Evolutionary conservation across 2,888 invertebrate genomes (phyloP), one percentile per base, ranked within the genome.

Genomic region (Caenorhabditis sp.): DNA sequence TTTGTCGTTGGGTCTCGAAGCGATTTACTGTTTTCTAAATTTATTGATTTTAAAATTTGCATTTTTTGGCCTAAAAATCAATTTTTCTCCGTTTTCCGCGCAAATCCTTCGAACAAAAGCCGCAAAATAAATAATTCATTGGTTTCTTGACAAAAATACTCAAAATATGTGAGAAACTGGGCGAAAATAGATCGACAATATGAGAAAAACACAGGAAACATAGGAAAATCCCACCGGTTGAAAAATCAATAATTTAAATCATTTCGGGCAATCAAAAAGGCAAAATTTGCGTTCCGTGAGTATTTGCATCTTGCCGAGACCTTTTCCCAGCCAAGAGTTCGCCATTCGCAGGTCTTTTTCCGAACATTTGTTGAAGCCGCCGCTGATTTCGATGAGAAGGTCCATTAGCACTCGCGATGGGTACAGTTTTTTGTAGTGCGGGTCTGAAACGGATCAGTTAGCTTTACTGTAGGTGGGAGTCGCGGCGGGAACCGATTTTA

Each of bases 281-380:
- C 5, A 6, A 9, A 32, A 32, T 6, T 9, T 4, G 32, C 32
- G 32, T 6, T 32, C 32, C 4, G 32, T 32, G 32, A 71, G 22
- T 1, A 44, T 28, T 22, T 62, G 71, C 53, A 71, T 71, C 40
- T 71, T 71, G 1, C 53, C 61, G 40, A 71, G 62, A 9, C 60
- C 55, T 15, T 71, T 71, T 9, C 62, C 71, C 28, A 71, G 18
- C 71, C 71, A 71, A n/a, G 71, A 71, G 44, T 71, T 71, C 13
- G 62, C 71, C 71, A 71, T 71, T 53, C 62, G 53, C 8, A 71
- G 44, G 26, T 71, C 71, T 8, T 53, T 8, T 13, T 55, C 28
- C 22, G 62, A 40, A 1, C 53, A 15, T 24, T 32, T 35, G 15
- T 62, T 35, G 62, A 71, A 71, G 1, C 55, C 71, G 32, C 53